Evolutionary conservation across 2,113 vertebrate genomes (phyloP).

Genomic region (Osmerus mordax): DNA sequence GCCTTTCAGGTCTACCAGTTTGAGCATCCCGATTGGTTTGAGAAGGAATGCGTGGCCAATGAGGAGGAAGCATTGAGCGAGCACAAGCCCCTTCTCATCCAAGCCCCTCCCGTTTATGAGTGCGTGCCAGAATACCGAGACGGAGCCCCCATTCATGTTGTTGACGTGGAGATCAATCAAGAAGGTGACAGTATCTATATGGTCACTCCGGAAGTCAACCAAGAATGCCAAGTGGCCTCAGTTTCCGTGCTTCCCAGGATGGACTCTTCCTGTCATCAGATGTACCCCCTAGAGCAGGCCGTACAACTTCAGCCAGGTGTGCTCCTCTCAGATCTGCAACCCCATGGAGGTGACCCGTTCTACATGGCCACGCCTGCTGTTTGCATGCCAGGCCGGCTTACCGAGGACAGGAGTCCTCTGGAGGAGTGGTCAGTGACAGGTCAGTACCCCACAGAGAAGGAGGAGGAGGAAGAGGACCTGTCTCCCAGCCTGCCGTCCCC

Average conservation of each 20-base stretch:
- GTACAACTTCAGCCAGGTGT: slow-evolving; percentile 9
- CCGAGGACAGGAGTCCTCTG: slow-evolving; percentile 15
- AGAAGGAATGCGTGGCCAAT: slow-evolving; percentile 68
- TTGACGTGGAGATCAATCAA: slow-evolving; percentile 34
- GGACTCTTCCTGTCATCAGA: neutral
- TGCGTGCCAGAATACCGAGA: slow-evolving; percentile 65
- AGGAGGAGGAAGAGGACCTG: slow-evolving; percentile 32
- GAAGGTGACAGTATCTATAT: slow-evolving; percentile 24
- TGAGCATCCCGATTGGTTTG: slow-evolving; percentile 84
- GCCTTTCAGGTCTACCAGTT: slow-evolving; percentile 78
- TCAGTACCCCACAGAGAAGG: slow-evolving; percentile 28
- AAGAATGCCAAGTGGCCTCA: neutral
- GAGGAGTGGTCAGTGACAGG: neutral
- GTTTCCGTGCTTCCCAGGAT: slow-evolving; percentile 39
- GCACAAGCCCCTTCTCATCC: slow-evolving; percentile 6
- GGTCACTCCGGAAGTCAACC: slow-evolving; percentile 53
- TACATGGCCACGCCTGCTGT: slow-evolving; percentile 42
- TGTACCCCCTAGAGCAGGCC: slow-evolving; percentile 4
- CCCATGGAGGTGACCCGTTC: slow-evolving; percentile 3
- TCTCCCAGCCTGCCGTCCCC: neutral
- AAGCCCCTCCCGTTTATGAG: slow-evolving; percentile 36
- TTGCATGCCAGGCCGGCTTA: slow-evolving; percentile 12
- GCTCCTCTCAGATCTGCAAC: neutral
- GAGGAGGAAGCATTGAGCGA: slow-evolving; percentile 60
- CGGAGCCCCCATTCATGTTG: slow-evolving; percentile 31